phyloP scores from a whole-genome alignment of 1,140 invertebrate species.

The Pristionchus pacificus region DNA sequence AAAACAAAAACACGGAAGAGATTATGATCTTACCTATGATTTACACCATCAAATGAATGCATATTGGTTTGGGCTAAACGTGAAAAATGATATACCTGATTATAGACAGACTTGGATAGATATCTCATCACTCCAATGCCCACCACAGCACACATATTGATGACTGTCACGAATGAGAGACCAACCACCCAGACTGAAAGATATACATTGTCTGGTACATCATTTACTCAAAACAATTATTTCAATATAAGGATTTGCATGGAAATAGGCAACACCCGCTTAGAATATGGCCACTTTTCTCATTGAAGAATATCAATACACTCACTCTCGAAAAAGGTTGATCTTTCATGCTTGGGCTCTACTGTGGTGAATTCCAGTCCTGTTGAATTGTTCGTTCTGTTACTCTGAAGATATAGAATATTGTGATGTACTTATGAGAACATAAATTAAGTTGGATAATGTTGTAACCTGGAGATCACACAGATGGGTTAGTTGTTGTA shows the following conservation, averaged over 20 bases:
- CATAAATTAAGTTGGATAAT: no score
- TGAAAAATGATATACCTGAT: slow-evolving; percentile 42
- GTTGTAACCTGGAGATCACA: no score
- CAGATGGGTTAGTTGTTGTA: no score
- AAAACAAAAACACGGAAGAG: no score
- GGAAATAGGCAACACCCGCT: neutral
- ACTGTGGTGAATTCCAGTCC: neutral
- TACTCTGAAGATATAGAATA: no score
- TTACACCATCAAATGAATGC: no score
- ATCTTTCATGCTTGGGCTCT: neutral
- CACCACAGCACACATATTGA: slow-evolving; percentile 66
- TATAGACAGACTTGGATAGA: slow-evolving; percentile 64
- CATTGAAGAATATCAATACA: no score
- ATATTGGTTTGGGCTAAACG: no score
- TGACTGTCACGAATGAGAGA: slow-evolving; percentile 66
- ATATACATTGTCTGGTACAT: neutral
- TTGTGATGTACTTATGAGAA: no score
- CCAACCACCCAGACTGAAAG: slow-evolving; percentile 66
- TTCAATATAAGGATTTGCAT: neutral
- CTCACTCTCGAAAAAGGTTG: neutral
- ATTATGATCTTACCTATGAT: no score
- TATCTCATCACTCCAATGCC: slow-evolving; percentile 67
- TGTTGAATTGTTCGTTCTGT: no score
- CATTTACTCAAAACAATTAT: neutral
- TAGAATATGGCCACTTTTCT: no score